Evolutionary conservation across 2,888 invertebrate species (phyloP).

Genomic region (Sinopyrophorus schimmeli): DNA sequence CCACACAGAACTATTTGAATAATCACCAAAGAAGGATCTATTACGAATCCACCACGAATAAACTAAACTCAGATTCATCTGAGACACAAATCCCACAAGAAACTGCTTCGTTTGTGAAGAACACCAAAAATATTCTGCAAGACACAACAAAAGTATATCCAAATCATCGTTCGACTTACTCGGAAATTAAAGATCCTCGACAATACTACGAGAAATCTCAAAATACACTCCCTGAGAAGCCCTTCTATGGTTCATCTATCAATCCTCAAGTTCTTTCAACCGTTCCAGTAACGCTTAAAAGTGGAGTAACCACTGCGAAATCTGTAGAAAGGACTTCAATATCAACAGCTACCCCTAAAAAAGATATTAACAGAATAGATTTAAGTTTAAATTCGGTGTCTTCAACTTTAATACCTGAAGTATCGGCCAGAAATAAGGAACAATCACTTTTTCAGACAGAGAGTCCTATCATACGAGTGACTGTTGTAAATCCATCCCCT

Average conservation of each 20-base stretch:
- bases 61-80: too few relatives aligned
- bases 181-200: slow-evolving; percentile 47
- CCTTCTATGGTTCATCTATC: slow-evolving; percentile 41
- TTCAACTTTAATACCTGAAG: slow-evolving; percentile 6
- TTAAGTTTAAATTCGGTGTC: slow-evolving; percentile 7
- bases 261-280: slow-evolving; percentile 50
- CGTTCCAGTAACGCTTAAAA: slow-evolving; percentile 7
- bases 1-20: too few relatives aligned
- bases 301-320: neutral
- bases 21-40: too few relatives aligned
- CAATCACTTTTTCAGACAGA: neutral
- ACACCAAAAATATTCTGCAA: slow-evolving; percentile 44
- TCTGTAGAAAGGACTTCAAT: too few relatives aligned
- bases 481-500: slow-evolving; percentile 12
- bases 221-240: slow-evolving; percentile 33
- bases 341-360: neutral
- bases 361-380: neutral
- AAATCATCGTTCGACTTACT: slow-evolving; percentile 51
- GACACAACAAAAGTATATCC: slow-evolving; percentile 44
- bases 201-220: slow-evolving; percentile 32
- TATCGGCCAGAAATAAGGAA: neutral
- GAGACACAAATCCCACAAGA: slow-evolving; percentile 77
- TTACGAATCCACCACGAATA: too few relatives aligned
- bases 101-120: slow-evolving; percentile 73
- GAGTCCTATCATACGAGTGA: slow-evolving; percentile 17